Evolutionary conservation across 2,888 invertebrate species (phyloP).

Genomic region (Dermolepida albohirtum): DNA sequence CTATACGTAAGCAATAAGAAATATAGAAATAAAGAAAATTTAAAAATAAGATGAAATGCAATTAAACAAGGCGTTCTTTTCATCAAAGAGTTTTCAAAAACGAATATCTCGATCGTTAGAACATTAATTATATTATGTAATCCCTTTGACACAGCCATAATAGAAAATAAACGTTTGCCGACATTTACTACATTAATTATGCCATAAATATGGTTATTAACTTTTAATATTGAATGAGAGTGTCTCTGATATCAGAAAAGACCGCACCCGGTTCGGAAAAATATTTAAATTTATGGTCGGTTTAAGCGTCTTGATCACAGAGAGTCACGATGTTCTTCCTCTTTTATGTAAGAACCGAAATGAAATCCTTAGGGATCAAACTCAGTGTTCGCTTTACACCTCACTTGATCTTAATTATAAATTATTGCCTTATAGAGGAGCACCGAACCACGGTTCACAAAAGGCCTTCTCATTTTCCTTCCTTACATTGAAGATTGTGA

Average conservation of each 20-base stretch:
- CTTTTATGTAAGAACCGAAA: constrained; percentile 58
- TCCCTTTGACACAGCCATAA: constrained; percentile 25
- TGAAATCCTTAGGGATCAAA: constrained; percentile 59
- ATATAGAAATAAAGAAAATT: too few species aligned
- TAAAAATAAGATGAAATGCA: too few species aligned
- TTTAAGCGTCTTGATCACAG: constrained; percentile 41
- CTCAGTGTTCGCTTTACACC: constrained; percentile 62
- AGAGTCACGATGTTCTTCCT: constrained; percentile 35
- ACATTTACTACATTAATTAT: constrained; percentile 33
- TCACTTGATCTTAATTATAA: constrained; percentile 64
- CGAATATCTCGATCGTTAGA: too few species aligned
- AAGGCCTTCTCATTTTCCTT: not conserved
- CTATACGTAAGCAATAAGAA: too few species aligned
- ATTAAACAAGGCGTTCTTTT: too few species aligned
- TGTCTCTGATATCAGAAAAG: constrained; percentile 27
- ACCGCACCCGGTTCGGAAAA: constrained; percentile 12
- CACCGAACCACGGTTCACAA: constrained; percentile 1
- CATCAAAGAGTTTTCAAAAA: too few species aligned
- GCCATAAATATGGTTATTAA: constrained; percentile 29
- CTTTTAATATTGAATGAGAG: constrained; percentile 34
- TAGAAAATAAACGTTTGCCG: constrained; percentile 30
- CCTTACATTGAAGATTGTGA: constrained; percentile 4
- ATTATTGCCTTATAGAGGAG: constrained; percentile 51
- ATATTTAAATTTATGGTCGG: constrained; percentile 47
- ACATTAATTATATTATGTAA: constrained; percentile 34